phyloP scores from a whole-genome alignment of 2,797 vertebrate genomes.

The Harpagifer antarcticus region DNA sequence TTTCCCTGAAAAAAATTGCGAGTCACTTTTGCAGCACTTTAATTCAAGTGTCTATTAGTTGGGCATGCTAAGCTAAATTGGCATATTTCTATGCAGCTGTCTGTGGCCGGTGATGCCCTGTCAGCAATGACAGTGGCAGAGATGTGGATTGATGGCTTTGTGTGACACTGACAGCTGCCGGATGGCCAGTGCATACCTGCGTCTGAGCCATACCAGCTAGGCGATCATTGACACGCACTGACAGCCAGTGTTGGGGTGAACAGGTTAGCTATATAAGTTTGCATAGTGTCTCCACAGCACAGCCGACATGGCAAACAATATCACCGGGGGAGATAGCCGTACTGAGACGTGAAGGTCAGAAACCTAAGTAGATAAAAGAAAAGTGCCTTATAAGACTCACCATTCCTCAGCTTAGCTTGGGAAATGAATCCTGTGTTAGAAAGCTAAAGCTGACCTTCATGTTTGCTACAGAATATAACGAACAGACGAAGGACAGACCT shows the following conservation, averaged over 20 bases:
- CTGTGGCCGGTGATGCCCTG: conserved; percentile 60
- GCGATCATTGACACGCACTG: conserved; percentile 71
- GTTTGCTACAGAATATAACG: conserved; percentile 51
- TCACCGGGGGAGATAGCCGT: conserved; percentile 63
- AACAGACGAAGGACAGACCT: conserved; percentile 45
- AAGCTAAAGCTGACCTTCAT: conserved; percentile 60
- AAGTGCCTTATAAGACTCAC: conserved; percentile 42
- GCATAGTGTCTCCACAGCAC: conserved; percentile 66
- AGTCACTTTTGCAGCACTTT: background rate
- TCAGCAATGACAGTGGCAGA: conserved; percentile 64
- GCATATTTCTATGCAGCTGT: conserved; percentile 62
- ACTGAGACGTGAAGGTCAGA: conserved; percentile 67
- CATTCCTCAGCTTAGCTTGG: conserved; percentile 46
- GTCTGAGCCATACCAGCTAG: conserved; percentile 61
- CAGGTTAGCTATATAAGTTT: conserved; percentile 71
- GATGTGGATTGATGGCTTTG: conserved; percentile 76
- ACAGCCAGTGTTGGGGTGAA: conserved; percentile 62
- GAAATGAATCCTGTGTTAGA: conserved; percentile 49
- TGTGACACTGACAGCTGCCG: conserved; percentile 75
- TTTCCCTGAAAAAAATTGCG: background rate
- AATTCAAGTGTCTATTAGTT: conserved; percentile 57
- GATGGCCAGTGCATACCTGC: conserved; percentile 68
- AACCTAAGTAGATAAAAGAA: conserved; percentile 59
- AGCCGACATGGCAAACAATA: conserved; percentile 67
- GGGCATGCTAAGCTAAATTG: conserved; percentile 62